Evolutionary conservation across 2,888 invertebrate species (phyloP), one percentile per base, ranked within the genome.

Genomic region (Drosophila cognata): DNA sequence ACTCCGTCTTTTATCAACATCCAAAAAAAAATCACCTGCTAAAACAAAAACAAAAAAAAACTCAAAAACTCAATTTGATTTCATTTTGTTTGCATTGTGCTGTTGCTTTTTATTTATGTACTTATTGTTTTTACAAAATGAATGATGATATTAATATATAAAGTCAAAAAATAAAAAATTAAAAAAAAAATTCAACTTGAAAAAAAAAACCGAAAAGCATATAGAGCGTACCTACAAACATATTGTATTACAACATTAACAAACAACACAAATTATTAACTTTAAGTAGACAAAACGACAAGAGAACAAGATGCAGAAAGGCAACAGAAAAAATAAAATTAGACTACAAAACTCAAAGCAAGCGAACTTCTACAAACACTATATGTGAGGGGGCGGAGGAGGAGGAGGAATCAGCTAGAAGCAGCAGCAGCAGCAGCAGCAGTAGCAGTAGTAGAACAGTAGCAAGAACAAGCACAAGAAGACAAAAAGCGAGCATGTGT

Each of bases 401-500:
- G 13, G 29, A 21, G 29, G 8, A 43, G 50, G 35, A 29, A n/a
- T 18, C 29, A 28, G 46, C 61, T 38, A 36, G 28, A 55, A 52
- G 55, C 68, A 58, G 55, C 68, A 58, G 58, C 33, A 25, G 11
- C 18, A 52, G 18, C 18, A 52, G 55, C 43, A 43, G n/a, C n/a
- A 11, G 38, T n/a, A 41, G 41, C n/a, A n/a, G n/a, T 64, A 58
- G 59, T 46, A 8, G 46, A 16, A 46, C 16, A 46, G 46, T 46
- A 16, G 46, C 46, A 75, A 70, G 63, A 71, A 63, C 71, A 53
- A 70, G 71, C 57, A 46, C 36, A 48, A 55, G 46, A 51, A 75
- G 75, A 79, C 72, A 79, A 81, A 85, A 88, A 81, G 83, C 81
- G 71, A 83, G 84, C 88, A 85, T 85, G 84, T 85, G 84, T 81